Evolutionary conservation across 2,113 vertebrate genomes (phyloP).

Genomic region (Tapirus terrestris): DNA sequence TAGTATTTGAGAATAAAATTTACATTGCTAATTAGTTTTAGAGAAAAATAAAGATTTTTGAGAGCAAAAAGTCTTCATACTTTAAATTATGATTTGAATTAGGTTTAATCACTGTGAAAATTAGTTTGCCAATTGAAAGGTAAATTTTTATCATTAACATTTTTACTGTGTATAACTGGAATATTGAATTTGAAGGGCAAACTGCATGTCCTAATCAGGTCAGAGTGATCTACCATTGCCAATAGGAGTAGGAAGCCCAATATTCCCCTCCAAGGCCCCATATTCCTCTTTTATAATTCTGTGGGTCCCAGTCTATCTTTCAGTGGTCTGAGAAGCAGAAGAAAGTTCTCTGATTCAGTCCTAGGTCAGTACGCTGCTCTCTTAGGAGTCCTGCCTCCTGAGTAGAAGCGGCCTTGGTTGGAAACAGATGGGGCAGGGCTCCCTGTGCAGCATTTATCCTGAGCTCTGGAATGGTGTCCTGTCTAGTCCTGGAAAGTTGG

Average conservation of each 20-base stretch:
- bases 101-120: neutral
- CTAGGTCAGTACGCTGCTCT: neutral
- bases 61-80: neutral
- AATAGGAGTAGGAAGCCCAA: neutral
- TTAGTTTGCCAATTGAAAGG: neutral
- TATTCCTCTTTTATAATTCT: neutral
- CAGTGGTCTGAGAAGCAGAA: neutral
- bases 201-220: neutral
- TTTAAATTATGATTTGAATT: slow-evolving; percentile 37
- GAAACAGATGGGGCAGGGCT: neutral
- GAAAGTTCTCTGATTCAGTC: neutral
- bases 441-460: neutral
- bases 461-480: neutral
- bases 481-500: neutral
- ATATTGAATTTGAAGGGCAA: neutral
- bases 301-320: neutral
- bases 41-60: neutral
- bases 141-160: neutral
- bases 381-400: neutral
- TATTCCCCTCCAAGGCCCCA: neutral
- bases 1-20: slow-evolving; percentile 1
- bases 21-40: neutral
- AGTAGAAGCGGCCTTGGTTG: neutral
- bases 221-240: neutral
- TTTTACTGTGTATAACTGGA: neutral